These are phyloP conservation scores for Myotis brandtii DNA, from an alignment of 2,113 vertebrate genomes.

Conservation along the genomic window DNA sequence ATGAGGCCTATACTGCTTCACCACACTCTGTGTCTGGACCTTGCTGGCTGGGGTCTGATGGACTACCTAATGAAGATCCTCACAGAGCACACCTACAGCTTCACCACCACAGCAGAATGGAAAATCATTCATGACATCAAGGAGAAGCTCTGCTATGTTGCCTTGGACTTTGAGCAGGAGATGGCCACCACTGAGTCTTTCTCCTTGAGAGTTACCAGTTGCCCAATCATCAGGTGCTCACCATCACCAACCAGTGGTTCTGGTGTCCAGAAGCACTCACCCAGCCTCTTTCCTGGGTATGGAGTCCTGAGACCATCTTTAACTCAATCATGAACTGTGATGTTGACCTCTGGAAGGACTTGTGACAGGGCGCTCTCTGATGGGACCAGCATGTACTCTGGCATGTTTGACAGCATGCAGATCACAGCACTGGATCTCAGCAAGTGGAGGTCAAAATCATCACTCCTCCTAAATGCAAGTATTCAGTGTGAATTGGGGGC, in stretches of 20 bases:
- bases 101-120: background rate
- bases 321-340: background rate
- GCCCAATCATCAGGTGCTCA: background rate
- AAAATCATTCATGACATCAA: background rate
- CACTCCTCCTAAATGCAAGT: slow-evolving; percentile 84
- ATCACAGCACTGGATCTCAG: background rate
- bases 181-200: background rate
- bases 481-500: slow-evolving; percentile 93
- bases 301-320: background rate
- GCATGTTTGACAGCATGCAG: background rate
- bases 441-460: background rate
- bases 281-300: background rate
- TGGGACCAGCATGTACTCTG: background rate
- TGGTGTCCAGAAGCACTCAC: background rate
- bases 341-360: background rate
- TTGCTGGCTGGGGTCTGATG: background rate
- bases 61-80: background rate
- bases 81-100: background rate
- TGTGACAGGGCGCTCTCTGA: background rate
- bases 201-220: background rate
- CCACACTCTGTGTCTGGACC: background rate
- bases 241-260: background rate
- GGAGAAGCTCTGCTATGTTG: background rate
- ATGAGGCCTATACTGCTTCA: background rate
- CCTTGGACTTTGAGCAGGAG: background rate